A percentile compares a stretch with the other conserved stretches of the same genome.
Conservation (phyloP, 2,888 invertebrate genomes). For the Plebejus argus region DNA sequence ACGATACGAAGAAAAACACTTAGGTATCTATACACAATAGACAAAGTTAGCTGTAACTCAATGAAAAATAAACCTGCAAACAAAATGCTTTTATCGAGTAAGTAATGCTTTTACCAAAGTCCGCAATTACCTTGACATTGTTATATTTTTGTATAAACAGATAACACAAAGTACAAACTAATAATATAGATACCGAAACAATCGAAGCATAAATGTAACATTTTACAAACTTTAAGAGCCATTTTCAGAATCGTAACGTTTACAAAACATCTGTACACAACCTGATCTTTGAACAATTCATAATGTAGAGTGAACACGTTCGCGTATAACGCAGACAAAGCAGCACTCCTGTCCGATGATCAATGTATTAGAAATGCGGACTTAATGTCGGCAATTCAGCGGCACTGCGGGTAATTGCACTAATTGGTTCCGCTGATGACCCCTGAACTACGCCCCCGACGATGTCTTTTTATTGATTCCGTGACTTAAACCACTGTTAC, state of each 20-base stretch:
- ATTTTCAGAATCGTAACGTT: neutral
- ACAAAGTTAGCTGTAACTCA: too few species aligned
- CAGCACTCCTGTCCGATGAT: conserved; percentile 71
- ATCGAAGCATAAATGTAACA: too few species aligned
- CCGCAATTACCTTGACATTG: too few species aligned
- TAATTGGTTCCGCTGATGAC: conserved; percentile 30
- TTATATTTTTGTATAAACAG: too few species aligned
- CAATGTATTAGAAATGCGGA: conserved; percentile 72
- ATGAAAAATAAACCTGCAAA: too few species aligned
- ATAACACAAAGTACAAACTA: too few species aligned
- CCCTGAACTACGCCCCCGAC: conserved; percentile 29
- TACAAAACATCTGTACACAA: neutral
- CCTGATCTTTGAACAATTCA: conserved; percentile 48
- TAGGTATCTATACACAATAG: too few species aligned
- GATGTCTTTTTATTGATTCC: conserved; percentile 29
- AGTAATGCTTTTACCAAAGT: too few species aligned
- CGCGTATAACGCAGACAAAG: conserved; percentile 63
- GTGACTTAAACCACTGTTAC: neutral
- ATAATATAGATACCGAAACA: too few species aligned
- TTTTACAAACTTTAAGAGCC: too few species aligned
- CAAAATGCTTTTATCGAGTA: too few species aligned
- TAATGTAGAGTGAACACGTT: conserved; percentile 57
- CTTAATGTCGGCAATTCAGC: conserved; percentile 76
- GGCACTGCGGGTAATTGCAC: conserved; percentile 54
- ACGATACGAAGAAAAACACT: neutral